Conservation (phyloP, 2,888 invertebrate species). For the Drosophila paranaensis region DNA sequence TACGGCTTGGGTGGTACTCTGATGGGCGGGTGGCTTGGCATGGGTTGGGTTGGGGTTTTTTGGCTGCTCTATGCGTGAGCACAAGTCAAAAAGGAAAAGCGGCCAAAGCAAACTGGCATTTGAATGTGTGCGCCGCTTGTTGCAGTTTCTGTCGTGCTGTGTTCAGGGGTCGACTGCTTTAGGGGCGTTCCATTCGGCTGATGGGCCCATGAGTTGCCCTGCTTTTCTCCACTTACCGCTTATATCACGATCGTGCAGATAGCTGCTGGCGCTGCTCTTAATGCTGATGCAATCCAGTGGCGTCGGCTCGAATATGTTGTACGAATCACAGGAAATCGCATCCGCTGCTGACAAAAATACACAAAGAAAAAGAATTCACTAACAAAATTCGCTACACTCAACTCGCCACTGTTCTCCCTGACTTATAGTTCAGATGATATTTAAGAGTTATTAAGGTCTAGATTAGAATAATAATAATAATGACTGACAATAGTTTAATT, state of each 20-base stretch:
- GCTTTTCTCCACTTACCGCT: constrained; percentile 54
- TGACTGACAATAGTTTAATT: no score
- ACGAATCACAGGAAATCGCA: constrained; percentile 62
- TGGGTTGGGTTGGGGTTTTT: background rate
- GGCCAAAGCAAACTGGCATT: constrained; percentile 4
- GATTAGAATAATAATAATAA: no score
- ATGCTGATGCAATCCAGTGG: constrained; percentile 72
- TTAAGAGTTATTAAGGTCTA: background rate
- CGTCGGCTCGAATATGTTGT: constrained; percentile 68
- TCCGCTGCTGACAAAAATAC: constrained; percentile 18
- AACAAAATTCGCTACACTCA: background rate
- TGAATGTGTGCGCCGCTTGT: constrained; percentile 58
- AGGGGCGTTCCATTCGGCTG: constrained; percentile 62
- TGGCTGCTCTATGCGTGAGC: constrained; percentile 62
- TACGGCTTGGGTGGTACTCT: background rate
- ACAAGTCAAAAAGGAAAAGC: constrained; percentile 10
- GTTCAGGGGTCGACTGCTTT: constrained; percentile 70
- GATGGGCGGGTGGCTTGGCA: background rate
- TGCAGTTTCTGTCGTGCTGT: constrained; percentile 70
- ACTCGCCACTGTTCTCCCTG: no score
- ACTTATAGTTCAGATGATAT: background rate
- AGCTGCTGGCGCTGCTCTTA: constrained; percentile 72
- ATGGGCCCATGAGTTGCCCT: constrained; percentile 3
- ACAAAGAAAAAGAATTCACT: background rate
- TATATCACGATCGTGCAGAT: constrained; percentile 67